These are phyloP conservation scores for Nixonia krombeini DNA, from an alignment of 1,140 invertebrate species.

Conservation along the genomic window DNA sequence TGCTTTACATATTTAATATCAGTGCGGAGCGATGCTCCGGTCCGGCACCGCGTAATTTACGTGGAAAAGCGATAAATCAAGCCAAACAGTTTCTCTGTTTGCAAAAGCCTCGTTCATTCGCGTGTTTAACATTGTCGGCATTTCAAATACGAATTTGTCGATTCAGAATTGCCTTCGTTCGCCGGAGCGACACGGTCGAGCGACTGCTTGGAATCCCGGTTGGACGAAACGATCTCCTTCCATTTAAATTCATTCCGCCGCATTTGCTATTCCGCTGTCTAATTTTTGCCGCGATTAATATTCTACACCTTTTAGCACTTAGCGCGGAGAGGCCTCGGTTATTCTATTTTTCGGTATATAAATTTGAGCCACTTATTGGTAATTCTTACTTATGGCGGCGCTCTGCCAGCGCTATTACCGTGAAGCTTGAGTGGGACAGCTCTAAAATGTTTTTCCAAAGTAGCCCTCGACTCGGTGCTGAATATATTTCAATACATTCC, in stretches of 20 bases:
- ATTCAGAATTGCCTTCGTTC: too few species aligned
- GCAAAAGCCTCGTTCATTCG: too few species aligned
- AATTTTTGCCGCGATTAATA: slow-evolving; percentile 42
- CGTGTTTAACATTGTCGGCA: too few species aligned
- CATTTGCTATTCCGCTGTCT: neutral
- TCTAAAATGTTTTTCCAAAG: slow-evolving; percentile 46
- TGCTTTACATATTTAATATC: neutral
- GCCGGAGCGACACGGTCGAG: too few species aligned
- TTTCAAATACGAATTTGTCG: too few species aligned
- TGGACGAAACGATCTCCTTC: too few species aligned
- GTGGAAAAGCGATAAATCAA: too few species aligned
- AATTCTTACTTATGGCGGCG: slow-evolving; percentile 25
- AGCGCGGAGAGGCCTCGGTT: slow-evolving; percentile 5
- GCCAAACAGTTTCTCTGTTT: too few species aligned
- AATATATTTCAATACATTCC: slow-evolving; percentile 51
- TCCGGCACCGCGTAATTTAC: too few species aligned
- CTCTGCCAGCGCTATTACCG: neutral
- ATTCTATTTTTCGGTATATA: slow-evolving; percentile 30
- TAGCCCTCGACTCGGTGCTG: slow-evolving; percentile 38
- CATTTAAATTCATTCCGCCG: slow-evolving; percentile 2
- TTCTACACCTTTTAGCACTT: slow-evolving; percentile 48
- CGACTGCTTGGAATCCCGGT: too few species aligned
- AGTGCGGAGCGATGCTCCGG: too few species aligned
- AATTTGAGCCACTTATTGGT: slow-evolving; percentile 34
- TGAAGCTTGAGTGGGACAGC: slow-evolving; percentile 15